These are phyloP conservation scores for Eristalinus aeneus DNA, from an alignment of 2,888 invertebrate species.

Conservation along the genomic window DNA sequence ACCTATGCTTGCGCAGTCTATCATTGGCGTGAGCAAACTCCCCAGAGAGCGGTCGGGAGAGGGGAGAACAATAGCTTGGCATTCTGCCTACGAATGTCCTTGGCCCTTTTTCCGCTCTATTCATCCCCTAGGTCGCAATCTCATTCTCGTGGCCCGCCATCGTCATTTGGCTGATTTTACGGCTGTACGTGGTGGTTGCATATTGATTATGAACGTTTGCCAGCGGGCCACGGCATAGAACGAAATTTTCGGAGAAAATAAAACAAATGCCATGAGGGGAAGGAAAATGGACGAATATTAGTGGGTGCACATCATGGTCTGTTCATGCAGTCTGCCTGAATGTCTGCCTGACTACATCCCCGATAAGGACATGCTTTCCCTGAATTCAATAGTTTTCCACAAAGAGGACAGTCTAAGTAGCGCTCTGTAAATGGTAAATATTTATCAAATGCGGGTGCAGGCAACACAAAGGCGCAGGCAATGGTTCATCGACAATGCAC, in stretches of 20 bases:
- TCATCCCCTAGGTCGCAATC: neutral
- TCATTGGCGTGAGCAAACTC: slow-evolving; percentile 31
- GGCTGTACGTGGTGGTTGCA: slow-evolving; percentile 7
- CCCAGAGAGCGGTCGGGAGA: neutral
- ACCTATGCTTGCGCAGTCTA: slow-evolving; percentile 23
- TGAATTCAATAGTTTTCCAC: slow-evolving; percentile 35
- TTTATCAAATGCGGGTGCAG: slow-evolving; percentile 31
- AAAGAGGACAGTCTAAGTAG: slow-evolving; percentile 16
- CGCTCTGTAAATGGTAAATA: slow-evolving; percentile 40
- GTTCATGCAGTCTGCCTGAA: slow-evolving; percentile 45
- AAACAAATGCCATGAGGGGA: slow-evolving; percentile 22
- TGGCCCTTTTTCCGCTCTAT: slow-evolving; percentile 44
- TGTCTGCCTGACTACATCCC: slow-evolving; percentile 28
- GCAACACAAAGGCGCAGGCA: neutral
- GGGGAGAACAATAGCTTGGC: slow-evolving; percentile 48
- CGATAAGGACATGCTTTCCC: slow-evolving; percentile 13
- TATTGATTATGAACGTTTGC: slow-evolving; percentile 64
- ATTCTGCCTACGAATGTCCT: slow-evolving; percentile 54
- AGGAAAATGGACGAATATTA: neutral
- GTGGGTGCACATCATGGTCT: neutral
- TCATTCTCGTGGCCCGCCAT: neutral
- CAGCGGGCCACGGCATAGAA: slow-evolving; percentile 34
- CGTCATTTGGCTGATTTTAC: slow-evolving; percentile 28
- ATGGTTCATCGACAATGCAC: slow-evolving; percentile 27
- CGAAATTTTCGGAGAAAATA: slow-evolving; percentile 23